Conservation (phyloP, 2,113 vertebrate species). For the Seriola dumerili region DNA sequence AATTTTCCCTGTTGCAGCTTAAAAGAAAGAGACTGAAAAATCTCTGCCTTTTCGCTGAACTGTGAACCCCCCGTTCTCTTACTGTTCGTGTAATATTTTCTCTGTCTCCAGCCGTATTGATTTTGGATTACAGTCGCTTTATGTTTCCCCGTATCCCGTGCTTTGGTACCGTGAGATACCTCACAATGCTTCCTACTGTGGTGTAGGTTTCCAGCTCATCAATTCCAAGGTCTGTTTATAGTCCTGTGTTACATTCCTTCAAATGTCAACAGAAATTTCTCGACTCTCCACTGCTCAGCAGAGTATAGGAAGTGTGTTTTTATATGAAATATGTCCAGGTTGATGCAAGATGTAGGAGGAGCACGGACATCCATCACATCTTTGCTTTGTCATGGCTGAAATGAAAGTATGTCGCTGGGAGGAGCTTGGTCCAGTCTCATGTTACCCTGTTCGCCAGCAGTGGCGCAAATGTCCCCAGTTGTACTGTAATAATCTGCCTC, state of each 20-base stretch:
- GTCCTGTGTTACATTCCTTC: slow-evolving; percentile 31
- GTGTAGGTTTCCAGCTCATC: slow-evolving; percentile 61
- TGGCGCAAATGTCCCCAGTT: slow-evolving; percentile 26
- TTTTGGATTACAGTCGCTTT: slow-evolving; percentile 71
- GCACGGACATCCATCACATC: slow-evolving; percentile 30
- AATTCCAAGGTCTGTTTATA: slow-evolving; percentile 54
- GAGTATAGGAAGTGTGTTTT: slow-evolving; percentile 27
- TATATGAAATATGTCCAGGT: slow-evolving; percentile 1
- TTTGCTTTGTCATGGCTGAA: slow-evolving; percentile 54
- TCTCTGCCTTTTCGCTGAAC: slow-evolving; percentile 51
- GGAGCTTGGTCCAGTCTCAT: slow-evolving; percentile 3
- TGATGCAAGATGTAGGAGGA: slow-evolving; percentile 27
- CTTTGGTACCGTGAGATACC: slow-evolving; percentile 53
- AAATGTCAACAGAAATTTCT: slow-evolving; percentile 56
- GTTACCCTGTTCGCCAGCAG: slow-evolving; percentile 11
- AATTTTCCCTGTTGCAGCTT: slow-evolving; percentile 42
- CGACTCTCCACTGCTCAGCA: background rate
- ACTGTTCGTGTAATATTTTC: slow-evolving; percentile 58
- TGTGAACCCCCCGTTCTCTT: slow-evolving; percentile 47
- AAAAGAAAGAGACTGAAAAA: slow-evolving; percentile 49
- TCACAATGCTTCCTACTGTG: slow-evolving; percentile 21
- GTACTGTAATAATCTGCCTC: background rate
- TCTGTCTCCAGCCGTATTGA: slow-evolving; percentile 74
- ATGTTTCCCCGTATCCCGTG: slow-evolving; percentile 59
- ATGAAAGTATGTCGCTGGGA: slow-evolving; percentile 8